Evolutionary conservation across 2,888 invertebrate species (phyloP).

Genomic region (Rotaria sp.): DNA sequence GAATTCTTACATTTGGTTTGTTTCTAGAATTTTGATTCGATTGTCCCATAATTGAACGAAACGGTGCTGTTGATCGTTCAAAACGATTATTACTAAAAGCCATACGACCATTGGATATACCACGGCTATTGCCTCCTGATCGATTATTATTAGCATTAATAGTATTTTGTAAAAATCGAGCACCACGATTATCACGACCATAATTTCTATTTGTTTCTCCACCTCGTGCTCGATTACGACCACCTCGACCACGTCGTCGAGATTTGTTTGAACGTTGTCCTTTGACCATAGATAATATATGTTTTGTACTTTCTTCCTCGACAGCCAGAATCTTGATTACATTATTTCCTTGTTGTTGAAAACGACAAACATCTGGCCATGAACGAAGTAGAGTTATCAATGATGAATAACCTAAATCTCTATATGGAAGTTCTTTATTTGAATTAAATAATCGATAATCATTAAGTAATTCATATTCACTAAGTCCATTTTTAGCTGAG

Average conservation of each 20-base stretch:
- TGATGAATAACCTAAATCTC: not conserved
- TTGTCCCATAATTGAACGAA: not conserved
- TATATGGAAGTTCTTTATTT: not conserved
- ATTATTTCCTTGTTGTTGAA: conserved; percentile 9
- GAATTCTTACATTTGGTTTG: not conserved
- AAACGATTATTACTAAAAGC: not conserved
- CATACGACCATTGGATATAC: not conserved
- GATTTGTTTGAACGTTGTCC: not conserved
- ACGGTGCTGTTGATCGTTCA: not conserved
- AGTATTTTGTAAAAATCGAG: not conserved
- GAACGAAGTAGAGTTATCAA: not conserved
- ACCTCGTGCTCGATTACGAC: not conserved
- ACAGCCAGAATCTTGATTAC: not conserved
- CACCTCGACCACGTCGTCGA: not conserved
- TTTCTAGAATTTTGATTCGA: not conserved
- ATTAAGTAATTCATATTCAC: not conserved
- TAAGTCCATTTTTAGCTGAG: not conserved
- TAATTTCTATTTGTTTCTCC: not conserved
- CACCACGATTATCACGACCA: not conserved
- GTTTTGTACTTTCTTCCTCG: not conserved
- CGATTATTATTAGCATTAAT: not conserved
- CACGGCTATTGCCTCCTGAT: not conserved
- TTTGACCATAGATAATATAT: not conserved
- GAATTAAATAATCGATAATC: not conserved
- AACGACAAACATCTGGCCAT: conserved; percentile 1